Base-by-base conservation (phyloP, 2,888 invertebrate genomes). In the Tillus elongatus region DNA sequence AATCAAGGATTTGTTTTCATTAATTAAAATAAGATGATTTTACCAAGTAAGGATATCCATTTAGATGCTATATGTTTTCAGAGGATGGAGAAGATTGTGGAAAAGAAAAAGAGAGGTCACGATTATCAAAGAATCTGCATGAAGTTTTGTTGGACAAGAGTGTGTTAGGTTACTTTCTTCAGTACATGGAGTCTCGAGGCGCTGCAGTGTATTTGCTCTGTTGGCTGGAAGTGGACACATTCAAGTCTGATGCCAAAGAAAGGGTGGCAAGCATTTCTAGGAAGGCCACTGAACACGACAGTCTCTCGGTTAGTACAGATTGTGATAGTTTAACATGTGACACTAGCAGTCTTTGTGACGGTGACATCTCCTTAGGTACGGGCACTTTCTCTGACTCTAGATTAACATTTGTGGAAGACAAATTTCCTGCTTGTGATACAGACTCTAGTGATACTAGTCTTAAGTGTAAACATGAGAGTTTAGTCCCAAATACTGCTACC, bases 91-190 rank as follows among this genome's bases (percentile, higher is more conserved):
- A 52, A 40, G 60, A 58, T 30, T 48, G 44, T 40, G 59, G 58
- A 35, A 42, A 45, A 4, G 42, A 47, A 3, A 42, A 39, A 12
- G 51, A 48, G 15, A 46, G 46, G 32, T 82, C 82, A 1, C 74
- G 79, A 39, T 68, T 91, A 35, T 82, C 85, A 3, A 77, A 85
- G 66, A 80, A 75, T 35, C 68, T 92, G 41, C 66, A 72, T 40
- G 83, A 90, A 54, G 77, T 88, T 46, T 69, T 93, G 10, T 66
- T 72, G 14, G 87, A 89, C 63, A 83, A 83, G 58, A 78, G 78
- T 58, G 85, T 85, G 37, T 68, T 91, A 14, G 79, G 80, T 31
- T 86, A 87, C 64, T 87, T 92, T 60, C 74, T 88, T 37, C 86
- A 89, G 54, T 93, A 78, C 63, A 76, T 93, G 75, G 87, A 90